Evolutionary conservation across 92 coral and sea anemone genomes (phyloP).

Genomic region (Micromussa lordhowensis): DNA sequence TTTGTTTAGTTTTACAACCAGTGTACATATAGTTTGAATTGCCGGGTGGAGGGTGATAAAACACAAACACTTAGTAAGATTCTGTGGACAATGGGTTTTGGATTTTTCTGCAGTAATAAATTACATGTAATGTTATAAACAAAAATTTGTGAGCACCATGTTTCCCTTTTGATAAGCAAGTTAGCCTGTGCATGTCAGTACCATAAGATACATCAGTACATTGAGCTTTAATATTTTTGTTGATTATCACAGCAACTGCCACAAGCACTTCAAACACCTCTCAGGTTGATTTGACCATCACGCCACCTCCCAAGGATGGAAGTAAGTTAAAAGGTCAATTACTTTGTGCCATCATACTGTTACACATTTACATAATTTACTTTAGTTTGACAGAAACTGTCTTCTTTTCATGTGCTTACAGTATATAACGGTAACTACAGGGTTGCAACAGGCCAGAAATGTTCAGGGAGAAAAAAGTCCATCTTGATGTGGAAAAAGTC

Average conservation of each 20-base stretch:
- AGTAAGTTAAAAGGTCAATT: background rate
- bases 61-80: background rate
- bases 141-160: background rate
- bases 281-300: background rate
- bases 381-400: background rate
- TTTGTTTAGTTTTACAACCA: no score
- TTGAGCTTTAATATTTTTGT: background rate
- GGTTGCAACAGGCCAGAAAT: background rate
- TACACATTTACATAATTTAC: background rate
- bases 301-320: slow-evolving; percentile 4
- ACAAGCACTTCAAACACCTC: background rate
- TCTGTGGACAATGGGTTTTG: background rate
- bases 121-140: background rate
- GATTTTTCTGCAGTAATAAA: background rate
- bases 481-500: background rate
- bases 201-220: background rate
- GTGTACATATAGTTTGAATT: no score
- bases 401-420: background rate
- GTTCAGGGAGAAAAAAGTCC: background rate
- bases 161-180: background rate
- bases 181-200: background rate
- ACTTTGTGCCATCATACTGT: background rate
- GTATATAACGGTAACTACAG: background rate
- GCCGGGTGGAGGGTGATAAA: no score
- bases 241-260: background rate